These are phyloP conservation scores for Cyphomyrus discorhynchus DNA, from an alignment of 2,113 vertebrate species.

Conservation along the genomic window DNA sequence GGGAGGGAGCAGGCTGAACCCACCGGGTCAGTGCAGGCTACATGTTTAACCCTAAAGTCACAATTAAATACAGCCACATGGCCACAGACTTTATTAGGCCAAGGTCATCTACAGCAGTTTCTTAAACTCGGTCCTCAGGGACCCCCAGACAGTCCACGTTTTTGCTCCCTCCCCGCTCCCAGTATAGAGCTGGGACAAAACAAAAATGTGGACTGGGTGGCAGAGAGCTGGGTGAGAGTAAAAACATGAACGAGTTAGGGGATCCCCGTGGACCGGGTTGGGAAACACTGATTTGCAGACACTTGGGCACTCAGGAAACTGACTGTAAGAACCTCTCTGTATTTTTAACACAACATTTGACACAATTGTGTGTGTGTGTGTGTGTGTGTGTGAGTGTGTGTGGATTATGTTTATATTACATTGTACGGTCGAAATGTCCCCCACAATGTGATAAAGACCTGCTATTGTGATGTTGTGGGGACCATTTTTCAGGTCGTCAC, in stretches of 20 bases:
- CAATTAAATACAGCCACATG: neutral
- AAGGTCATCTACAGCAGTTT: neutral
- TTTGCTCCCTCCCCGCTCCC: neutral
- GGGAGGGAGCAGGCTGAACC: neutral
- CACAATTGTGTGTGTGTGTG: neutral
- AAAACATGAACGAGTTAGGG: neutral
- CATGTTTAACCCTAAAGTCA: conserved; percentile 11
- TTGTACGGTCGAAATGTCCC: no score
- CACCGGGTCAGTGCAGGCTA: conserved; percentile 12
- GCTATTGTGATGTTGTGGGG: no score
- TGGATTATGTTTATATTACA: no score
- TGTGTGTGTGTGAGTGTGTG: neutral
- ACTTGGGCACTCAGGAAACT: neutral
- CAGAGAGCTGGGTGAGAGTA: neutral
- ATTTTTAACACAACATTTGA: neutral
- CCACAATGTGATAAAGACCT: no score
- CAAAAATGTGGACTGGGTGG: neutral
- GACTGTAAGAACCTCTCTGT: neutral
- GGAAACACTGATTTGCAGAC: neutral
- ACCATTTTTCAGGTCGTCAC: no score
- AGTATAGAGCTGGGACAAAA: neutral
- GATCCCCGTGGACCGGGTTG: neutral
- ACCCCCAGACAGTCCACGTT: neutral
- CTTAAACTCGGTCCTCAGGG: neutral
- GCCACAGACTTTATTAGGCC: neutral